phyloP scores from a whole-genome alignment of 2,888 invertebrate species.

The Hirtodrosophila trivittata region DNA sequence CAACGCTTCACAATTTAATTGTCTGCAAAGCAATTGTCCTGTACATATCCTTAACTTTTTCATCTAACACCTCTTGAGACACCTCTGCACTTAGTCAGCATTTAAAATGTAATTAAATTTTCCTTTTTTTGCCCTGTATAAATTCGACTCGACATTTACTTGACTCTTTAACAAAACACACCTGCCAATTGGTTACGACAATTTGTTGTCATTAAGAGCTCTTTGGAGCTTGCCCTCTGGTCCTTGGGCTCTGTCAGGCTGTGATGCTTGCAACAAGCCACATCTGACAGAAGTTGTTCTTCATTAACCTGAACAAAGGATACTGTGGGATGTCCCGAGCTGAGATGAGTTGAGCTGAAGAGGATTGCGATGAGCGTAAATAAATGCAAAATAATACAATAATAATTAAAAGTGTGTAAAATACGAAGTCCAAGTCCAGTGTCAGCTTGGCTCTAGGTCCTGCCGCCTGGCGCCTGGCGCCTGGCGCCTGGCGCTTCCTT shows the following conservation, averaged over 20 bases:
- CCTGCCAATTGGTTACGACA: slow-evolving; percentile 66
- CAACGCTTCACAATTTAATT: too few relatives aligned
- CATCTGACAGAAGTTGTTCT: slow-evolving; percentile 37
- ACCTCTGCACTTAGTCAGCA: too few relatives aligned
- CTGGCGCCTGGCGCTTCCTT: too few relatives aligned
- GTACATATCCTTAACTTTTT: too few relatives aligned
- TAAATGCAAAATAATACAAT: slow-evolving; percentile 77
- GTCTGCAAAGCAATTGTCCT: too few relatives aligned
- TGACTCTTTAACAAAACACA: slow-evolving; percentile 49
- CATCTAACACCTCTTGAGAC: too few relatives aligned
- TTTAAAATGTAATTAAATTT: too few relatives aligned
- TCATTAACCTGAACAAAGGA: slow-evolving; percentile 5
- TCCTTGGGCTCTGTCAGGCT: neutral
- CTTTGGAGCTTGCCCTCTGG: slow-evolving; percentile 1
- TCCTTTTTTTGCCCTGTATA: too few relatives aligned
- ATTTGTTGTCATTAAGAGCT: slow-evolving; percentile 69
- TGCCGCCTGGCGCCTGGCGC: too few relatives aligned
- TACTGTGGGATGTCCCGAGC: neutral
- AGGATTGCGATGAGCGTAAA: slow-evolving; percentile 53
- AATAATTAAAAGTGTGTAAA: slow-evolving; percentile 67
- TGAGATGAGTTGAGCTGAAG: slow-evolving; percentile 11
- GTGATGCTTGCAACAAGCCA: slow-evolving; percentile 7
- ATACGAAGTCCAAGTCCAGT: too few relatives aligned
- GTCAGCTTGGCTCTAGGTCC: too few relatives aligned
- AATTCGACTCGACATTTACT: slow-evolving; percentile 34